phyloP scores from a whole-genome alignment of 2,888 invertebrate genomes.

The Herminia tarsipennalis region DNA sequence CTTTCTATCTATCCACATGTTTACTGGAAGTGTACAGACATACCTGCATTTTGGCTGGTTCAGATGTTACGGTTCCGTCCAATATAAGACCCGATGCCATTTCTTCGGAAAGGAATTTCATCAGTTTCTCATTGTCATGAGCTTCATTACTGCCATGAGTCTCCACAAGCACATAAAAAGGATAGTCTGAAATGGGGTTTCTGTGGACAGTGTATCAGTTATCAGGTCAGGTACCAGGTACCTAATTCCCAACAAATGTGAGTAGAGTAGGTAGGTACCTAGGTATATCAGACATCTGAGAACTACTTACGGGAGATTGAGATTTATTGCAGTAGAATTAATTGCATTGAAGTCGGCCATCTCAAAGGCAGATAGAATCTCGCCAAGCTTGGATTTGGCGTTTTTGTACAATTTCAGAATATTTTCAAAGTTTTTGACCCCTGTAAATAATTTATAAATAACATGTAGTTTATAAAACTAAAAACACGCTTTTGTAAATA shows the following conservation, averaged over 20 bases:
- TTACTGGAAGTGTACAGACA: no score
- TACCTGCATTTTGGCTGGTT: constrained; percentile 92
- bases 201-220: no score
- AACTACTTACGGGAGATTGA: constrained; percentile 76
- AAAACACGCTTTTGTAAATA: background rate
- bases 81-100: constrained; percentile 89
- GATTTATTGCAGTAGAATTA: constrained; percentile 87
- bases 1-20: no score
- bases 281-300: no score
- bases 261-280: no score
- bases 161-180: constrained; percentile 95
- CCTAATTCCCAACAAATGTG: no score
- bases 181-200: constrained; percentile 87
- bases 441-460: constrained; percentile 61
- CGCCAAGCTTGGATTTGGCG: constrained; percentile 92
- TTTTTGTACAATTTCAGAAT: constrained; percentile 90
- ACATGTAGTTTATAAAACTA: background rate
- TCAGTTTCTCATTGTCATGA: constrained; percentile 96
- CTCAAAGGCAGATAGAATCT: constrained; percentile 98
- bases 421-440: constrained; percentile 91
- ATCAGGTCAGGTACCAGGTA: no score
- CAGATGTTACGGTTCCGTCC: constrained; percentile 95
- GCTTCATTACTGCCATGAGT: constrained; percentile 93
- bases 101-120: constrained; percentile 89
- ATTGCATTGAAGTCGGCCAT: constrained; percentile 94